These are phyloP conservation scores for Stegana nigrithorax DNA, from an alignment of 2,888 invertebrate genomes.

Conservation along the genomic window DNA sequence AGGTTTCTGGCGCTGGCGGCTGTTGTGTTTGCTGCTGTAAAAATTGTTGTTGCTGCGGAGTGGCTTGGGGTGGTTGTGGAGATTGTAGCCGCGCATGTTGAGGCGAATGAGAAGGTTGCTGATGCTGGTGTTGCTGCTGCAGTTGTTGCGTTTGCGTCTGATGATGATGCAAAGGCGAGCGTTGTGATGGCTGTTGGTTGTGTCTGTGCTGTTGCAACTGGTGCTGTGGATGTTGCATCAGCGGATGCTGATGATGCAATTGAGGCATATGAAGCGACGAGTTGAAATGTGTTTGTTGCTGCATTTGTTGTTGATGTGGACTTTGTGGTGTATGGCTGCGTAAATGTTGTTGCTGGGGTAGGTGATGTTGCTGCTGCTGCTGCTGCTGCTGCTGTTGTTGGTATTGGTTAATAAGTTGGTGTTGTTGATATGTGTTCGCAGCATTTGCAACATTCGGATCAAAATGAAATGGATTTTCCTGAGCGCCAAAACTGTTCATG, in stretches of 20 bases:
- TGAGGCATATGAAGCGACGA: constrained; percentile 62
- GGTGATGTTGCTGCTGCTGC: constrained; percentile 56
- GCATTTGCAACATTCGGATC: constrained; percentile 48
- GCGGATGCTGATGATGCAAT: constrained; percentile 56
- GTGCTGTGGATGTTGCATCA: constrained; percentile 52
- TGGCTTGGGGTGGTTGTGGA: constrained; percentile 50
- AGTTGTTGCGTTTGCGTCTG: constrained; percentile 50
- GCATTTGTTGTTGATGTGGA: constrained; percentile 49
- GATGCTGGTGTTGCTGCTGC: constrained; percentile 59
- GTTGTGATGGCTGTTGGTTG: constrained; percentile 45
- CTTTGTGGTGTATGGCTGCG: constrained; percentile 55
- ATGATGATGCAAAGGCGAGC: constrained; percentile 63
- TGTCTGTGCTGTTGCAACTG: constrained; percentile 58
- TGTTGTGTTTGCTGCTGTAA: constrained; percentile 47
- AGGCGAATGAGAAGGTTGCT: constrained; percentile 57
- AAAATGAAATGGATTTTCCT: constrained; percentile 64
- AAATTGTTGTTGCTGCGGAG: constrained; percentile 43
- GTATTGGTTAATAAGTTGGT: constrained; percentile 63
- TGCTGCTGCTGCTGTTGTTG: constrained; percentile 55
- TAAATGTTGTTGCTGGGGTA: constrained; percentile 52
- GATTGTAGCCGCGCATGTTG: constrained; percentile 51
- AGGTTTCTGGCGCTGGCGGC: constrained; percentile 40
- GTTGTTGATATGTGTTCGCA: constrained; percentile 61
- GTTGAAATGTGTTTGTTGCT: constrained; percentile 52
- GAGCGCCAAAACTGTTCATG: constrained; percentile 60